Base-by-base conservation (phyloP, 2,797 vertebrate species). In the Sorex maritimensis region DNA sequence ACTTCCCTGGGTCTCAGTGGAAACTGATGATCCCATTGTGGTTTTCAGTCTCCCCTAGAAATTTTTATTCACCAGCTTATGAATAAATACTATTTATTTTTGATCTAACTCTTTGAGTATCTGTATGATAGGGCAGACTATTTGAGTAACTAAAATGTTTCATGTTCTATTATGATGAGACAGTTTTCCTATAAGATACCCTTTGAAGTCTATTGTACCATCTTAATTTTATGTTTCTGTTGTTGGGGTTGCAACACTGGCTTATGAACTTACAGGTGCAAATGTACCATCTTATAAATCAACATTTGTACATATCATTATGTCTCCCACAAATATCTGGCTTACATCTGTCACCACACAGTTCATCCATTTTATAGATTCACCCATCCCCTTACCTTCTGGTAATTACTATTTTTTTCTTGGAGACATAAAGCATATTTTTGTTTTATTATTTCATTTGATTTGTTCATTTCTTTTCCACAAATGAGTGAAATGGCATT, bases 61-160 rank as follows among this genome's bases (percentile, higher is more conserved):
- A 86, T 69, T 72, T 73, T 1, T 85, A 75, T 77, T 61, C 23
- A 58, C 41, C 49, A 61, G 63, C 28, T 91, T 79, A n/a, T 69
- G 21, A 92, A 81, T 84, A 71, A 87, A 63, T 14, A 28, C 1
- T 79, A 83, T 78, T 95, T 97, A 9, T 38, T 77, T 91, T 91
- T 49, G 88, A 83, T 44, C 13, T 85, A 79, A 81, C 69, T 84
- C 34, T 67, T 69, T 61, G 21, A 63, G 88, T 90, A 85, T 26
- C 24, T 4, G 13, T 93, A 44, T 77, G 11, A 2, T 81, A 81
- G 5, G 38, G 24, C 84, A 78, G 21, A 78, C 17, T 72, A 72
- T 77, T 74, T 81, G 52, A 92, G 28, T 69, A 79, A 90, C 61
- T 8, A 72, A 28, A 94, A 79, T 65, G 65, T 80, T n/a, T 85